A percentile compares a stretch with the other conserved stretches of the same genome.
Evolutionary conservation across 1,140 invertebrate species (phyloP).

Genomic region (Aphidius ervi): DNA sequence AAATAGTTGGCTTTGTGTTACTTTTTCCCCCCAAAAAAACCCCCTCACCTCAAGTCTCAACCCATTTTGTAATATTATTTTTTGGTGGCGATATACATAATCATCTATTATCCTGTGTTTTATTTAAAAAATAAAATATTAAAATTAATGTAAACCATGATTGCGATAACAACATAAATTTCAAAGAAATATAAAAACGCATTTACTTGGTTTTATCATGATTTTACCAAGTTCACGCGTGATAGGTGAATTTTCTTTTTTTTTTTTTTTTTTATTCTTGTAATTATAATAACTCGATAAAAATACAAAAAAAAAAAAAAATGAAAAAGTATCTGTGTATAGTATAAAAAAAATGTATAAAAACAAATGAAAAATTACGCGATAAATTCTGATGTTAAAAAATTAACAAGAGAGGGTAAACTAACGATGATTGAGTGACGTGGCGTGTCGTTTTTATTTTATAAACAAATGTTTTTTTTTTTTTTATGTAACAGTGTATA

Average conservation of each 20-base stretch:
- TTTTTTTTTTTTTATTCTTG: conserved; percentile 20
- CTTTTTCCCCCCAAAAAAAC: too few species aligned
- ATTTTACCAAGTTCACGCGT: conserved; percentile 21
- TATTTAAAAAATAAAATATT: too few species aligned
- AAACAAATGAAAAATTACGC: not conserved
- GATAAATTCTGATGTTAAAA: not conserved
- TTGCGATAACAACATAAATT: too few species aligned
- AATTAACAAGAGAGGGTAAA: conserved; percentile 4
- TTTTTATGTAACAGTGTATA: not conserved
- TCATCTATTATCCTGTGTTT: too few species aligned
- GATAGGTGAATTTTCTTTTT: conserved; percentile 10
- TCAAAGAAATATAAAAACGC: too few species aligned
- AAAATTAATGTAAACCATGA: too few species aligned
- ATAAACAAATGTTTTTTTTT: not conserved
- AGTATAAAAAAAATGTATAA: too few species aligned
- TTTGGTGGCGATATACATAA: too few species aligned
- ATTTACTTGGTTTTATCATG: conserved; percentile 1
- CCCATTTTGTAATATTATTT: too few species aligned
- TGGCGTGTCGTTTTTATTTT: conserved; percentile 26
- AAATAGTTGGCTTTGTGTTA: too few species aligned
- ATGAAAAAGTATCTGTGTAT: not conserved
- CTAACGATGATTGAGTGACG: conserved; percentile 36
- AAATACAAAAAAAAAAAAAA: conserved; percentile 11
- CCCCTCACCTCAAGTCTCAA: too few species aligned
- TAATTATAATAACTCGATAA: conserved; percentile 15